Evolutionary conservation across 2,113 vertebrate species (phyloP), one percentile per base, ranked within the genome.

Genomic region (Fulmarus glacialis): DNA sequence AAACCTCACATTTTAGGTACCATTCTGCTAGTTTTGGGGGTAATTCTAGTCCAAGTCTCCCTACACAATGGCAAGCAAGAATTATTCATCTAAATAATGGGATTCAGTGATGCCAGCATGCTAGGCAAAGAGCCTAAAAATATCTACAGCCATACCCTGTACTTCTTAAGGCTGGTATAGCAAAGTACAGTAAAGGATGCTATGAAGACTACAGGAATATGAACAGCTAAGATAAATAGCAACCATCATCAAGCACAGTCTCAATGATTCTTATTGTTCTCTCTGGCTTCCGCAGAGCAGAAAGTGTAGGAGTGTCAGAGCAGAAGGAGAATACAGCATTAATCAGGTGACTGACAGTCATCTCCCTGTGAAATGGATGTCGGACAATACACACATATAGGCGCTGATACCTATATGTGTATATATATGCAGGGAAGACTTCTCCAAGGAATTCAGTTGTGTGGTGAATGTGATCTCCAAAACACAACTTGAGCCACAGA

Each of bases 381-480:
- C 30, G 24, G 60, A 64, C 40, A 55, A 19, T 26, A 62, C 15
- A 47, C 1, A 18, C 3, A 38, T 66, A 26, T 9, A n/a, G 59
- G 26, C 18, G 45, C 14, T 7, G 11, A 40, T 19, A 38, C 2
- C 8, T 7, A 4, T 24, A 3, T 23, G 3, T n/a, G 5, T 15
- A 11, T 26, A 8, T 52, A 24, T 11, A 6, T 15, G 6, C 29
- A 48, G 6, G 23, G 40, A 60, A 70, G 64, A 32, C 2, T 60
- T 12, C 34, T 34, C 8, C 11, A 11, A 63, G 18, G 18, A 74
- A 63, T 67, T 68, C 21, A 42, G 9, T 38, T 63, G 8, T 36
- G 29, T 45, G 36, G 9, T 45, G 36, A 79, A 64, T n/a, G 38
- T 32, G 21, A 71, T 73, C 34, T 81, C 38, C 64, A 75, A 50